A percentile compares a stretch with the other conserved stretches of the same genome.
Evolutionary conservation across 2,113 vertebrate species (phyloP).

Genomic region (Spermophilus dauricus): DNA sequence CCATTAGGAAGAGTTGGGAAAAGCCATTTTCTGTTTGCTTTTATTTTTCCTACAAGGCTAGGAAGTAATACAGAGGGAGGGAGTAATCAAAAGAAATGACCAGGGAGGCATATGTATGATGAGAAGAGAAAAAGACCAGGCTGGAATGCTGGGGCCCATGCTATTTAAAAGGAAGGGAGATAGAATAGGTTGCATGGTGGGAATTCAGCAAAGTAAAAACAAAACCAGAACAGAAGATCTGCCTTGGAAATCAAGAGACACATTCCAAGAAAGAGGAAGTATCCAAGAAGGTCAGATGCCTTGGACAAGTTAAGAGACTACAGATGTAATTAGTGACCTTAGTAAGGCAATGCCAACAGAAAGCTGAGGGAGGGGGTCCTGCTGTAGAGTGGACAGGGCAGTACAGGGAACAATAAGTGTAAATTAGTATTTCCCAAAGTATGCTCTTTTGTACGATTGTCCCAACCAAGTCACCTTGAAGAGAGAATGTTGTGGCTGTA

Average conservation of each 20-base stretch:
- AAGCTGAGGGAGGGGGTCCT: neutral
- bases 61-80: neutral
- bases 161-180: neutral
- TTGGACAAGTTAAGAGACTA: neutral
- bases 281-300: neutral
- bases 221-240: neutral
- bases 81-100: neutral
- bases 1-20: neutral
- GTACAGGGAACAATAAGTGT: neutral
- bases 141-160: neutral
- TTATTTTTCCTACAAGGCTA: neutral
- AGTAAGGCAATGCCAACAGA: neutral
- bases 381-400: neutral
- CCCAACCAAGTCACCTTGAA: neutral
- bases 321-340: neutral
- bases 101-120: neutral
- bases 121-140: neutral
- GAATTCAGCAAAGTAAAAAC: neutral
- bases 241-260: neutral
- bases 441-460: neutral
- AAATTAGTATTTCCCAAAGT: neutral
- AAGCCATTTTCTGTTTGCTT: neutral
- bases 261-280: neutral
- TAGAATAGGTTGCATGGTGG: neutral
- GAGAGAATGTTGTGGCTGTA: neutral